Conservation (phyloP, 2,888 invertebrate species). For the Lithophane ornitopus region DNA sequence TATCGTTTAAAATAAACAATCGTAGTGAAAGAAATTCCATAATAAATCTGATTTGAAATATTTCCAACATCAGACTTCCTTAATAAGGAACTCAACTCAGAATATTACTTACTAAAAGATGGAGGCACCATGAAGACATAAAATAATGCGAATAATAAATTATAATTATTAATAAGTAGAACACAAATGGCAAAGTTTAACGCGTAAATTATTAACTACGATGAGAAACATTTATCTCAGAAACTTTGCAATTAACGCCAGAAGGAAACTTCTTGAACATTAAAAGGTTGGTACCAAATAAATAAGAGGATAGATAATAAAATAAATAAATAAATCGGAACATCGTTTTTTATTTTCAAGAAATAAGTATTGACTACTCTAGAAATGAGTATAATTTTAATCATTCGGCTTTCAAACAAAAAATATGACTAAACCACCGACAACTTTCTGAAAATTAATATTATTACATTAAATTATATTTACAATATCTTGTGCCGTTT, state of each 20-base stretch:
- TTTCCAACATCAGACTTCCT: neutral
- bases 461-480: neutral
- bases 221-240: constrained; percentile 29
- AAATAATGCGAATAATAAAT: constrained; percentile 47
- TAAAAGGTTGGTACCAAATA: neutral
- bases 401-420: neutral
- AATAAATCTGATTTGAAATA: neutral
- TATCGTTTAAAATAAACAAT: neutral
- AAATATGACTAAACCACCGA: neutral
- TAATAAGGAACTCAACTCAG: neutral
- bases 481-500: neutral
- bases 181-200: constrained; percentile 51
- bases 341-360: too few relatives aligned
- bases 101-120: neutral
- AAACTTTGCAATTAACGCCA: constrained; percentile 39
- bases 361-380: neutral
- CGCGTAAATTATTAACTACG: constrained; percentile 53
- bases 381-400: neutral
- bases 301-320: too few relatives aligned
- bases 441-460: neutral
- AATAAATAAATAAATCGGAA: too few relatives aligned
- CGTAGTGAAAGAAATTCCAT: too few relatives aligned
- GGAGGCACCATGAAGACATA: neutral
- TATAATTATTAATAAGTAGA: constrained; percentile 27
- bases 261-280: constrained; percentile 6